A percentile compares a stretch with the other conserved stretches of the same genome.
Conservation (phyloP, 2,888 invertebrate species). For the Cepaea hortensis region DNA sequence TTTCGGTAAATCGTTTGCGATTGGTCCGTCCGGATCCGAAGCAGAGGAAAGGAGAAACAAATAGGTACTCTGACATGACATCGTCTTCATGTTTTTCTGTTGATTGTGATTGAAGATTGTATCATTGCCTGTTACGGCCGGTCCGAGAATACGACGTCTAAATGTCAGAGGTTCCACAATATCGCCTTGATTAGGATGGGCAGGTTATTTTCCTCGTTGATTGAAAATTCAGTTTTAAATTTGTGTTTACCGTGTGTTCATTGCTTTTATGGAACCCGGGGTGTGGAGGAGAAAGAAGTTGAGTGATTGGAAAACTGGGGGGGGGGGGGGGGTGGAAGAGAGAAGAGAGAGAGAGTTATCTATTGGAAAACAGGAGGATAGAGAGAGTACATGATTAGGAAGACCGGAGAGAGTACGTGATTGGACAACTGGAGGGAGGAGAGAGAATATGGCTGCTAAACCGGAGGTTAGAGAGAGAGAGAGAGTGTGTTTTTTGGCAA, state of each 20-base stretch:
- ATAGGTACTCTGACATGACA: constrained; percentile 28
- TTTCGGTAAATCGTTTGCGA: too few species aligned
- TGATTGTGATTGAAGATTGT: constrained; percentile 31
- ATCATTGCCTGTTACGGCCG: constrained; percentile 20
- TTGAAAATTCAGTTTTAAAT: constrained; percentile 16
- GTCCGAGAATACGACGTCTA: constrained; percentile 1
- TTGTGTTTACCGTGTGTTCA: constrained; percentile 1
- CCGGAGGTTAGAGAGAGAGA: background rate
- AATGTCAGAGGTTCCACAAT: constrained; percentile 34
- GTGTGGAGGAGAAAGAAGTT: too few species aligned
- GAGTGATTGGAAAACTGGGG: background rate
- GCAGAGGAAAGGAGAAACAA: background rate
- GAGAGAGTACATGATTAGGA: too few species aligned
- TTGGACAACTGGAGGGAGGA: background rate
- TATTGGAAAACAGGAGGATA: too few species aligned
- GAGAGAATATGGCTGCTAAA: background rate
- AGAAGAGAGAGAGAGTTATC: background rate
- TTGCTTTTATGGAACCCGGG: background rate
- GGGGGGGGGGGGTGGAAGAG: background rate
- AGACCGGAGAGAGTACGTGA: background rate
- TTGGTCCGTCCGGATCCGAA: background rate
- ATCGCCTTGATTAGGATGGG: constrained; percentile 32
- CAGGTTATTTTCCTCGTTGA: constrained; percentile 28
- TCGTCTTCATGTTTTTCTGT: constrained; percentile 16
- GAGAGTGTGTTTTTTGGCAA: too few species aligned